Evolutionary conservation across 2,797 vertebrate genomes (phyloP).

Genomic region (Liparis tanakae): DNA sequence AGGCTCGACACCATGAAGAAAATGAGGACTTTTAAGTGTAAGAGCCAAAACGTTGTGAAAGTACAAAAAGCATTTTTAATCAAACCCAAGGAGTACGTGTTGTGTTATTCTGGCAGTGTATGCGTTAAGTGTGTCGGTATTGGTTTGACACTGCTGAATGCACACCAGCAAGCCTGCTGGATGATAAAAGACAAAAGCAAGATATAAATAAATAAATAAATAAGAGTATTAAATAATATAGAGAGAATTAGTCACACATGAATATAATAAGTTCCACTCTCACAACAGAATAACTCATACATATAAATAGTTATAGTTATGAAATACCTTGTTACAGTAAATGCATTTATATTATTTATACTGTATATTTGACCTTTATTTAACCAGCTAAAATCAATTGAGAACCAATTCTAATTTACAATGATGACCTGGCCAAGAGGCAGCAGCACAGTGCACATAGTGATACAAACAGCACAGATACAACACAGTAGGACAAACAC

Average conservation of each 20-base stretch:
- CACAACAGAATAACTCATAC: background rate
- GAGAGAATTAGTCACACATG: background rate
- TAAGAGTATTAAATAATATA: background rate
- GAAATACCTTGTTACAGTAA: background rate
- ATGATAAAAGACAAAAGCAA: background rate
- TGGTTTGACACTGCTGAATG: background rate
- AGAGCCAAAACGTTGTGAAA: background rate
- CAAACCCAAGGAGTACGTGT: background rate
- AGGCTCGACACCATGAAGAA: background rate
- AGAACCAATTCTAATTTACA: too few species aligned
- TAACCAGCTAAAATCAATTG: too few species aligned
- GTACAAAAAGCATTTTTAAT: background rate
- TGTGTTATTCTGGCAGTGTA: background rate
- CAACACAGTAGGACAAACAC: too few species aligned
- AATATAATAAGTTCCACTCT: background rate
- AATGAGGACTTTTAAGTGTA: background rate
- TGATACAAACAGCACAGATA: too few species aligned
- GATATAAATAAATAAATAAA: slow-evolving; percentile 9
- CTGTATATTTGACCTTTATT: too few species aligned
- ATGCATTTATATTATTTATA: background rate
- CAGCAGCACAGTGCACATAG: too few species aligned
- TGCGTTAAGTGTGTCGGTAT: background rate
- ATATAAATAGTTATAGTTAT: slow-evolving; percentile 2
- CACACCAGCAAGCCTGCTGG: background rate
- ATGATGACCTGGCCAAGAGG: too few species aligned